These are phyloP conservation scores for Musca domestica DNA, from an alignment of 1,140 invertebrate genomes.

Conservation along the genomic window DNA sequence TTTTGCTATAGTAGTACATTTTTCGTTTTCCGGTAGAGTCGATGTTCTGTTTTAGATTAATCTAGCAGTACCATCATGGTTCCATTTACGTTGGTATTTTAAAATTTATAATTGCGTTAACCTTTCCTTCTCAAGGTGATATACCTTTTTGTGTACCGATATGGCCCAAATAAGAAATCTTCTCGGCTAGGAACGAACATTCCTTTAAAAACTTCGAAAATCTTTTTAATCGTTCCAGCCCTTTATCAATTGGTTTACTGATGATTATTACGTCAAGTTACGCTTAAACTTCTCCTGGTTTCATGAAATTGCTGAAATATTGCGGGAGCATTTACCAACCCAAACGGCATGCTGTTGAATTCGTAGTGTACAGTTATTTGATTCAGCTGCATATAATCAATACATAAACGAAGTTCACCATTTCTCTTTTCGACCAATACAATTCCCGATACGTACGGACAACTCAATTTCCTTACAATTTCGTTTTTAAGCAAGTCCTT, in stretches of 20 bases:
- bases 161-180: no score
- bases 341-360: constrained; percentile 44
- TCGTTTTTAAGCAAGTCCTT: background rate
- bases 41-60: no score
- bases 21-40: no score
- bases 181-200: no score
- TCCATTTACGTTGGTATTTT: no score
- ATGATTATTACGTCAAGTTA: constrained; percentile 37
- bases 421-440: constrained; percentile 29
- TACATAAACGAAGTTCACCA: constrained; percentile 23
- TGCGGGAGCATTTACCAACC: constrained; percentile 40
- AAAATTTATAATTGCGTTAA: no score
- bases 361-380: constrained; percentile 33
- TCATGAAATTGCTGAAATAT: constrained; percentile 50
- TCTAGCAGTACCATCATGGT: no score
- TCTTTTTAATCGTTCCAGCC: constrained; percentile 31
- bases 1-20: no score
- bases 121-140: no score
- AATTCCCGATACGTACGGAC: constrained; percentile 30
- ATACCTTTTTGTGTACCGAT: no score
- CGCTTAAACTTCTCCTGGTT: no score
- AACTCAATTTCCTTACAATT: background rate
- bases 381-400: constrained; percentile 39
- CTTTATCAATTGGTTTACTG: no score
- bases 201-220: constrained; percentile 33